Evolutionary conservation across 2,797 vertebrate genomes (phyloP).

Genomic region (Pangasius larnaudii): DNA sequence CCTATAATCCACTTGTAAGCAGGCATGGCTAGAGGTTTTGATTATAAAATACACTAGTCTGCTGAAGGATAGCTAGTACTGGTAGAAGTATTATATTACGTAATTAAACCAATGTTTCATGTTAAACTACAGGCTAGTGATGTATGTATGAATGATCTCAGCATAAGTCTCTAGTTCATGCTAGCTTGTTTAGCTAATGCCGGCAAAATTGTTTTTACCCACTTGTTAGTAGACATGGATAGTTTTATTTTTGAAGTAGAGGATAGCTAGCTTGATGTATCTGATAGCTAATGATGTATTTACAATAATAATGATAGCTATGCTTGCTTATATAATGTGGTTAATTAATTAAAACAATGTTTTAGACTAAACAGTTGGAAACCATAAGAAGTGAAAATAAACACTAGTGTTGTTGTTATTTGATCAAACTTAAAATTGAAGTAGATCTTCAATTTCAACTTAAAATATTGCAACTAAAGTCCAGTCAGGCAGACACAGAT

Average conservation of each 20-base stretch:
- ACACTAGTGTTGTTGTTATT: not conserved
- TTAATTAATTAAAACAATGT: not conserved
- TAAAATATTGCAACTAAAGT: not conserved
- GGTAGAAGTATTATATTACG: not conserved
- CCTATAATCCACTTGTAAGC: not conserved
- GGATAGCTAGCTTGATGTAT: not conserved
- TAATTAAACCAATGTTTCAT: not conserved
- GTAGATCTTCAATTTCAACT: not conserved
- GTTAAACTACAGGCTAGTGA: not conserved
- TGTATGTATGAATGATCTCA: not conserved
- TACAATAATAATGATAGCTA: not conserved
- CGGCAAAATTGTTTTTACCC: not conserved
- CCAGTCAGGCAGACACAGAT: not conserved
- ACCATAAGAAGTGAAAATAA: not conserved
- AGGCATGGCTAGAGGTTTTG: not conserved
- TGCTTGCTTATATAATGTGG: not conserved
- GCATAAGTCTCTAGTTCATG: not conserved
- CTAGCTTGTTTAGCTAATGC: not conserved
- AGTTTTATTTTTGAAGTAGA: not conserved
- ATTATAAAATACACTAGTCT: not conserved
- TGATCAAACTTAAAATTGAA: not conserved
- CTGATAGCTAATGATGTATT: not conserved
- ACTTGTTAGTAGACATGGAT: not conserved
- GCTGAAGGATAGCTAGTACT: not conserved
- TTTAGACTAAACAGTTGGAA: not conserved